Evolutionary conservation across 2,888 invertebrate species (phyloP).

Genomic region (Zhuqinia jingwanae): DNA sequence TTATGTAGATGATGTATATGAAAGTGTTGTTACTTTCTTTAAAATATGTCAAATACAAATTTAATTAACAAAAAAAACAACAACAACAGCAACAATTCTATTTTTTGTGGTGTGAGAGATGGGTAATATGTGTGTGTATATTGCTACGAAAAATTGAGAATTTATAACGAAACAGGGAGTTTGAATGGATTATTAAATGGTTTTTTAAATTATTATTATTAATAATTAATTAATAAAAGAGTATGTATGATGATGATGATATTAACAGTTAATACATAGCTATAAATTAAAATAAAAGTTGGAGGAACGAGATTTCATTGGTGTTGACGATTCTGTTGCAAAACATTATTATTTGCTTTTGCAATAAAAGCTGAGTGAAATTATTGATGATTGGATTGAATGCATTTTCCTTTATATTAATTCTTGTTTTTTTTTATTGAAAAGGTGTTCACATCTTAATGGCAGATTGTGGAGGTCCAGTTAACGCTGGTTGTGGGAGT

Average conservation of each 20-base stretch:
- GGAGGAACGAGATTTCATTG: slow-evolving; percentile 59
- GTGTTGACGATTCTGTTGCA: slow-evolving; percentile 19
- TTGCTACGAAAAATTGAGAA: background rate
- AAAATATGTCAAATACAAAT: too few species aligned
- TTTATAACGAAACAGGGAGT: background rate
- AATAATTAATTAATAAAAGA: slow-evolving; percentile 34
- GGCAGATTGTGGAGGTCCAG: slow-evolving; percentile 58
- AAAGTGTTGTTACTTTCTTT: too few species aligned
- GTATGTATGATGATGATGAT: slow-evolving; percentile 29
- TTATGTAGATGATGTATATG: too few species aligned
- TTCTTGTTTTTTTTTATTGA: too few species aligned
- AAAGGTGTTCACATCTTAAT: slow-evolving; percentile 54
- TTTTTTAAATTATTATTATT: slow-evolving; percentile 24
- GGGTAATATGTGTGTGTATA: background rate
- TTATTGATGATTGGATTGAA: slow-evolving; percentile 2
- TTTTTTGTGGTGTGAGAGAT: too few species aligned
- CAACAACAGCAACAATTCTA: too few species aligned
- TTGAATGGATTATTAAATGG: background rate
- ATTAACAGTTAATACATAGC: slow-evolving; percentile 15
- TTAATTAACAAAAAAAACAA: too few species aligned
- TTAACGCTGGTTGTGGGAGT: slow-evolving; percentile 84
- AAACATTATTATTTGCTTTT: background rate
- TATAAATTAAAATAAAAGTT: slow-evolving; percentile 37
- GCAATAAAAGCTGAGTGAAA: slow-evolving; percentile 9
- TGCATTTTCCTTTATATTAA: slow-evolving; percentile 9